Evolutionary conservation across 1,140 invertebrate genomes (phyloP).

Genomic region (Drosophila pseudoobscura): DNA sequence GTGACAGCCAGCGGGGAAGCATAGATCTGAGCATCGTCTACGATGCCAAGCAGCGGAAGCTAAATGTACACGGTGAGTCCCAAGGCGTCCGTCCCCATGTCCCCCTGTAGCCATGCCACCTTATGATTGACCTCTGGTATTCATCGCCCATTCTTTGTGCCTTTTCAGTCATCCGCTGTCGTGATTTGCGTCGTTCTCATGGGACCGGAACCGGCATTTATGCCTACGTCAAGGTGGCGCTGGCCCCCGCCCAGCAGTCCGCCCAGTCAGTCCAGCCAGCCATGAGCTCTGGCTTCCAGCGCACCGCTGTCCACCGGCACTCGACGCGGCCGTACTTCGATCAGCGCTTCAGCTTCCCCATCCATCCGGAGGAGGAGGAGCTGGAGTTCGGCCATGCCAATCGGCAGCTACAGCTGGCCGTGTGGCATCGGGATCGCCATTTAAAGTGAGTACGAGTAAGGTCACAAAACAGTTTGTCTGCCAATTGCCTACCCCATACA

Average conservation of each 20-base stretch:
- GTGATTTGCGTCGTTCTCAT: conserved; percentile 82
- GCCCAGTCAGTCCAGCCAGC: conserved; percentile 2
- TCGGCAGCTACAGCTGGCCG: conserved; percentile 83
- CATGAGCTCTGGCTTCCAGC: conserved; percentile 70
- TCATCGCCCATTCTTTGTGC: conserved; percentile 7
- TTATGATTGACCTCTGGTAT: too few species aligned
- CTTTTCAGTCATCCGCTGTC: conserved; percentile 83
- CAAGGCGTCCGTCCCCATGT: background rate
- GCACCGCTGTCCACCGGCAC: conserved; percentile 84
- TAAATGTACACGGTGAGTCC: conserved; percentile 83
- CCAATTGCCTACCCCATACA: background rate
- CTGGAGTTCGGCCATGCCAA: background rate
- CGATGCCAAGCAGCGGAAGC: conserved; percentile 55
- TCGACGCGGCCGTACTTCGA: conserved; percentile 84
- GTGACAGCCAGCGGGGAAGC: conserved; percentile 49
- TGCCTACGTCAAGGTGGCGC: conserved; percentile 84
- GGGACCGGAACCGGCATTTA: conserved; percentile 82
- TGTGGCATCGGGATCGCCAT: conserved; percentile 85
- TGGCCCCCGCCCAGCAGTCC: conserved; percentile 22
- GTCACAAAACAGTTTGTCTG: conserved; percentile 28
- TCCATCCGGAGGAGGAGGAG: conserved; percentile 14
- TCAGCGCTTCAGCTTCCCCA: conserved; percentile 83
- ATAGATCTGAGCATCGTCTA: conserved; percentile 70
- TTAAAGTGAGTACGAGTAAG: conserved; percentile 84
- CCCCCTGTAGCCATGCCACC: too few species aligned